Evolutionary conservation across 2,888 invertebrate species (phyloP), one percentile per base, ranked within the genome.

Genomic region (Dryomyza anilis): DNA sequence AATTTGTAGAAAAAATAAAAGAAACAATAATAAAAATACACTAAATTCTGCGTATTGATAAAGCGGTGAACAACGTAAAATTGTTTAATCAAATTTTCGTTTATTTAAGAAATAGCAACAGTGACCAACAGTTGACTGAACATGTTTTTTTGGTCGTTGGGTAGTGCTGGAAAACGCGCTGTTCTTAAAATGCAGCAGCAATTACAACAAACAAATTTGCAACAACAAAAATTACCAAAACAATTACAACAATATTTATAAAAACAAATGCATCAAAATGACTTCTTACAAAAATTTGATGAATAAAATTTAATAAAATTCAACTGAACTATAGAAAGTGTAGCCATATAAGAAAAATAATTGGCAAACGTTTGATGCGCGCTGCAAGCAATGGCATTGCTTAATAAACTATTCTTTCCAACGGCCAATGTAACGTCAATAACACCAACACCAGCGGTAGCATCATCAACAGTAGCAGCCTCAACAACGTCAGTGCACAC

Each of bases 381-480:
- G n/a, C 21, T 36, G 27, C 50, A 21, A 60, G 52, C 67, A 83
- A 91, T 91, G 91, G 90, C 90, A 85, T 86, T 91, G 84, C 86
- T 91, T 81, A 89, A 90, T 80, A 91, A 89, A 86, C 84, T 91
- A 74, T 89, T 91, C 84, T 82, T 82, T 75, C 80, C 80, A 65
- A 67, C 74, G 63, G 43, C 67, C 50, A 56, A 88, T 82, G 89
- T 87, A 83, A 87, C 86, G 58, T 68, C 78, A 85, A 85, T 85
- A 85, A 85, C 86, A 83, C 81, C 85, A 73, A 78, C 84, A 76
- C 67, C 75, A 64, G 59, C 83, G 75, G 48, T 72, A 64, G 33
- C 72, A 45, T 21, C 66, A 57, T 39, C 71, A 52, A n/a, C 71
- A 56, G 60, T 71, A 66, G 43, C 67, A 46, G 14, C 67, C 59